Evolutionary conservation across 2,888 invertebrate species (phyloP), one percentile per base, ranked within the genome.

Genomic region (Maniola hyperantus): DNA sequence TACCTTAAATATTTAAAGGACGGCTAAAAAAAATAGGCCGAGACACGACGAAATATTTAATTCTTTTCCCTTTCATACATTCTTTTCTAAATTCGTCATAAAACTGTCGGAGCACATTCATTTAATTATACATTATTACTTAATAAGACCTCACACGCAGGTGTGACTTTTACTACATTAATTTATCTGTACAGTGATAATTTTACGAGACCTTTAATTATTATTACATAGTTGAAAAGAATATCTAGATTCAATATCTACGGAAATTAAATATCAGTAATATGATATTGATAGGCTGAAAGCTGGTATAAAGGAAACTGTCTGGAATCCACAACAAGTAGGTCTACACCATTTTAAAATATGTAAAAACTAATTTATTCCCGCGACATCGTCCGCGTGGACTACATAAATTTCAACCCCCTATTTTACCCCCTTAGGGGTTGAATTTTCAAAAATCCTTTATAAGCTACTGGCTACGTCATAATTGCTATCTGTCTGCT

Each of bases 1-100:
- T 26, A 26, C 2, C 26, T 26, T 2, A 26, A 26, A 1, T 26
- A 2, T 1, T 26, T 26, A 26, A 7, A 42, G 59, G 48, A 34
- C 51, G 33, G n/a, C 15, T 15, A 73, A 73, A 72, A 66, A 74
- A 74, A 74, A 73, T 71, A 72, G 71, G 65, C 84, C 79, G 79
- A 83, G 92, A 92, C 91, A 92, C 91, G 92, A 92, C 92, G 92
- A 92, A 91, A 84, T 91, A 91, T 92, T 92, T 91, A 91, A 89
- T 91, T 67, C 87, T 88, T 87, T 89, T 89, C 79, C 84, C 85
- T 91, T 89, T 89, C 90, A 86, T 92, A 92, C 92, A 92, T 84
- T 91, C 85, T 89, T 88, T 91, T 91, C 91, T 91, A 90, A 90
- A 91, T 92, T 92, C 91, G 91, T 91, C 91, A 88, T 89, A 87